Percentiles rank a stretch among this genome's conserved stretches.
Conservation (phyloP, 2,113 vertebrate genomes). For the Oreochromis aureus region DNA sequence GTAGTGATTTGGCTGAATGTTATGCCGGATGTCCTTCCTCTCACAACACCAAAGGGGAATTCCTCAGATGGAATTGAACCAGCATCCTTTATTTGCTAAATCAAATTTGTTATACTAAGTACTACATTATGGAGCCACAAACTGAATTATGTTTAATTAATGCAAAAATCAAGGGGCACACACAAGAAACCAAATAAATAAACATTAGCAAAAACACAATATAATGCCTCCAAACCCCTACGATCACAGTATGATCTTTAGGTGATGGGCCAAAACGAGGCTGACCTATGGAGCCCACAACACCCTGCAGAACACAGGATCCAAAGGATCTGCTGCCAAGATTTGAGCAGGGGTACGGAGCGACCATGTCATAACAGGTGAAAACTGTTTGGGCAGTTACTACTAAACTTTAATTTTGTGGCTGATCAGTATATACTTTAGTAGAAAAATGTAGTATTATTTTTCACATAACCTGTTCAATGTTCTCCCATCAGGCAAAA, state of each 20-base stretch:
- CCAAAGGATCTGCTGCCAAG: background rate
- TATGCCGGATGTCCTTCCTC: fast-evolving
- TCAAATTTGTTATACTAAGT: background rate
- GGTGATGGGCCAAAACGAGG: background rate
- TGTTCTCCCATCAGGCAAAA: background rate
- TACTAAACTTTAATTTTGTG: background rate
- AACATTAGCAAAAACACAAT: background rate
- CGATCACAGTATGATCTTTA: background rate
- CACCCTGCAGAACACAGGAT: background rate
- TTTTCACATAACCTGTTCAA: background rate
- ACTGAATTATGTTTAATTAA: background rate
- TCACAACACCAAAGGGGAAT: background rate
- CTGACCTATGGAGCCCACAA: background rate
- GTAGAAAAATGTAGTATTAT: background rate
- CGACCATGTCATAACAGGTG: background rate
- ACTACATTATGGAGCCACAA: background rate
- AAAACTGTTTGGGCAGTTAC: background rate
- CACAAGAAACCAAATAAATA: background rate
- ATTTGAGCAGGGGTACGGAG: background rate
- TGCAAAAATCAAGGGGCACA: background rate
- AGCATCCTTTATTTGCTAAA: background rate
- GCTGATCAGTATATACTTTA: background rate
- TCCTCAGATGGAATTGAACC: background rate
- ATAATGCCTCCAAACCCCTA: background rate
- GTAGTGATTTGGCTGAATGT: background rate